Base-by-base conservation (phyloP, 2,797 vertebrate species). In the Tragopan temminckii region DNA sequence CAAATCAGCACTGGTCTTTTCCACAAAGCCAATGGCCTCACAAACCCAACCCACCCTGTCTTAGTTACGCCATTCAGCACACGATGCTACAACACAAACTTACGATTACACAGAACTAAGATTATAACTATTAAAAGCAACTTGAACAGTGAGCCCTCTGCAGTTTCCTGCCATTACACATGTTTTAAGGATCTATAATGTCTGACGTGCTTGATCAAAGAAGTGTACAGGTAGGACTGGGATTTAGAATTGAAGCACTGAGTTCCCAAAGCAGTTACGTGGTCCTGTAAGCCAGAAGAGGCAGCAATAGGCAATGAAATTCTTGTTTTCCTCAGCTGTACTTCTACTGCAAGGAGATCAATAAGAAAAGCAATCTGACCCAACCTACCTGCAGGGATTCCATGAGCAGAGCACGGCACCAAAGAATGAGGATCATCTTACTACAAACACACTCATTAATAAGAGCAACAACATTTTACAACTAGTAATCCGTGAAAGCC, bases 401-500 rank as follows among this genome's bases (percentile, higher is more conserved):
- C 79, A 29, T 59, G 80, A 93, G 27, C 72, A 21, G 18, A 80
- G 80, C 53, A 59, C 2, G 5, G 91, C 43, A 8, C 5, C 40
- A 58, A 36, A 77, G 57, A 79, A 29, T 7, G 7, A 63, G 53
- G 11, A 52, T 52, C 14, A 66, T 77, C 46, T 78, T 43, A 40
- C 8, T 71, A 81, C 42, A 66, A 12, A 88, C 16, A 43, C 31
- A 14, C 13, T 68, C 71, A 18, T 42, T 61, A 38, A 64, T 87
- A 79, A 79, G 0, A 90, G 58, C 57, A 76, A 68, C 14, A 85
- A 80, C 77, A 77, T 89, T 95, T 90, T 62, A 67, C 75, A 87
- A 83, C 69, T 48, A 68, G 75, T 59, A 88, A 80, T 82, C 72
- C 36, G 80, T 89, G 85, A 88, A 94, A 94, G 86, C 31, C 24